Conservation (phyloP, 1,140 invertebrate genomes). For the Neodiprion pinetum region DNA sequence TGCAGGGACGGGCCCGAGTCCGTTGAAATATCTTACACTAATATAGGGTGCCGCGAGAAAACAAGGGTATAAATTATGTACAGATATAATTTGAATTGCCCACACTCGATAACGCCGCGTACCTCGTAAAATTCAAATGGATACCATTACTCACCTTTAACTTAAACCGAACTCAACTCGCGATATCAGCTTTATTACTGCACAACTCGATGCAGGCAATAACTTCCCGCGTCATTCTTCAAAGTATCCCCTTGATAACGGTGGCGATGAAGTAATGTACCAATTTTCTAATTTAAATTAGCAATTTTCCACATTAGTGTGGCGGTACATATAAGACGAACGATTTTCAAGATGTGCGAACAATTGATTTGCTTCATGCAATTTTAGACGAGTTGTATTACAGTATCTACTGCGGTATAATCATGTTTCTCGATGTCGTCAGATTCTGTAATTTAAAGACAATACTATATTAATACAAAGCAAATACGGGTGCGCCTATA, state of each 20-base stretch:
- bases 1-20: not conserved
- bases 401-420: too few species aligned
- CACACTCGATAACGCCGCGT: constrained; percentile 45
- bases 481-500: not conserved
- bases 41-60: constrained; percentile 39
- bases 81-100: constrained; percentile 61
- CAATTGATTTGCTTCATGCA: too few species aligned
- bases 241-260: too few species aligned
- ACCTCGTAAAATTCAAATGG: constrained; percentile 58
- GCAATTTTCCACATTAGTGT: too few species aligned
- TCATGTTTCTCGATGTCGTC: not conserved
- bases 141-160: not conserved
- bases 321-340: too few species aligned
- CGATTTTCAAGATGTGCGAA: too few species aligned
- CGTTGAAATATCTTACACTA: not conserved
- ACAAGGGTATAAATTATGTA: constrained; percentile 61
- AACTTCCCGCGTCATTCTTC: too few species aligned
- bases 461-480: not conserved
- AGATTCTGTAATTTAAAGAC: not conserved
- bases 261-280: too few species aligned
- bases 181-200: too few species aligned
- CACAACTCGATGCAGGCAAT: too few species aligned
- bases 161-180: not conserved
- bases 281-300: too few species aligned
- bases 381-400: too few species aligned